A percentile compares a stretch with the other conserved stretches of the same genome.
Conservation (phyloP, 2,888 invertebrate species). For the Nemoura dubitans region DNA sequence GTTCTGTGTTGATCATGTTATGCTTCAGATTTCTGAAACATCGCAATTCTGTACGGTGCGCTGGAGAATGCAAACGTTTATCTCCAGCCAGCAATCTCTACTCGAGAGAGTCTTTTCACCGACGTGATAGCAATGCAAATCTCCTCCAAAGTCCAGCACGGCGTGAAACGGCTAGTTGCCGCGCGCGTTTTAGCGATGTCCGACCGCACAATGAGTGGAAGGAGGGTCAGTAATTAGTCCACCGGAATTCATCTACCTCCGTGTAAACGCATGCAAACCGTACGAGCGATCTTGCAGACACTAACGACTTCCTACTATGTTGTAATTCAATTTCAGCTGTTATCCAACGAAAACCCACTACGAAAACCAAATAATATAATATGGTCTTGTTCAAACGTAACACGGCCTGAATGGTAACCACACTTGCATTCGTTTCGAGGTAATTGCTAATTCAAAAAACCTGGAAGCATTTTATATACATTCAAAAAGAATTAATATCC, state of each 20-base stretch:
- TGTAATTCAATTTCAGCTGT: not conserved
- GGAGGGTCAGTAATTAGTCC: not conserved
- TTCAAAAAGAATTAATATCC: not conserved
- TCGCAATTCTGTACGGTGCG: too few species aligned
- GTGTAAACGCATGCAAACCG: not conserved
- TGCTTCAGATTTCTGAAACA: too few species aligned
- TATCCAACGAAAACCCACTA: not conserved
- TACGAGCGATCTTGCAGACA: too few species aligned
- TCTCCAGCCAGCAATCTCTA: not conserved
- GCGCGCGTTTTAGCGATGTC: not conserved
- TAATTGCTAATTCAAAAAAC: not conserved
- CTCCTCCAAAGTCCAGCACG: not conserved
- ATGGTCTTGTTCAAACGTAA: not conserved
- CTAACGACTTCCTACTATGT: slow-evolving; percentile 2
- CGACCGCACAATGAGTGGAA: not conserved
- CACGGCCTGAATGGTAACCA: not conserved
- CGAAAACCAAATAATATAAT: not conserved
- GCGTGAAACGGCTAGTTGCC: not conserved
- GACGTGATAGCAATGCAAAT: not conserved
- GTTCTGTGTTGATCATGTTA: too few species aligned
- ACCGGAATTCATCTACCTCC: not conserved
- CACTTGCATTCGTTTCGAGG: not conserved
- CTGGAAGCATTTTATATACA: not conserved
- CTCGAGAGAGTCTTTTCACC: not conserved
- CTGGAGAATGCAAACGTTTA: not conserved